A percentile compares a stretch with the other conserved stretches of the same genome.
phyloP scores from a whole-genome alignment of 1,140 invertebrate species.

The Hyposmocoma kahamanoa region DNA sequence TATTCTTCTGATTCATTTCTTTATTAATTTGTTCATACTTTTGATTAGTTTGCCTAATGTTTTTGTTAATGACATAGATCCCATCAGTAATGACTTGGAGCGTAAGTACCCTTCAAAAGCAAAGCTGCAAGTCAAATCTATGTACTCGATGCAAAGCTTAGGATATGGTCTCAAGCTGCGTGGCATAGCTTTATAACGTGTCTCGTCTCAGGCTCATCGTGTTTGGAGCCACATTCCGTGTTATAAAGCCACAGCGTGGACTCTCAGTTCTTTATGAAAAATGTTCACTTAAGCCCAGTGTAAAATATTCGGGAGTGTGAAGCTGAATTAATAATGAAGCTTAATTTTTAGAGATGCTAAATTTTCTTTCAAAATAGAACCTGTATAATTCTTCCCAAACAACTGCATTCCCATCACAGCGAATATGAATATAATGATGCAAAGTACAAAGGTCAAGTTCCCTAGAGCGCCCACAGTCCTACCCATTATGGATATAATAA shows the following conservation, averaged over 20 bases:
- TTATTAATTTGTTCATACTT: constrained; percentile 23
- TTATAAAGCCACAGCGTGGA: constrained; percentile 66
- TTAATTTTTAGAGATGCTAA: constrained; percentile 62
- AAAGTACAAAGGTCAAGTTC: constrained; percentile 97
- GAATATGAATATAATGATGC: constrained; percentile 99
- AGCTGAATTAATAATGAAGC: constrained; percentile 68
- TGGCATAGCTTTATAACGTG: constrained; percentile 69
- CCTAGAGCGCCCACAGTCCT: constrained; percentile 97
- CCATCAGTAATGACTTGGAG: constrained; percentile 61
- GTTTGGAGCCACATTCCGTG: constrained; percentile 49
- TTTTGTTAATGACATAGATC: constrained; percentile 55
- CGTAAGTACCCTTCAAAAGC: constrained; percentile 59
- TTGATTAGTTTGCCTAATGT: constrained; percentile 25
- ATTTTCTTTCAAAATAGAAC: constrained; percentile 75
- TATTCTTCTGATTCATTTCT: constrained; percentile 15
- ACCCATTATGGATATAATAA: constrained; percentile 98
- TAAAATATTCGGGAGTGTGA: constrained; percentile 63
- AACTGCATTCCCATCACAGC: constrained; percentile 99
- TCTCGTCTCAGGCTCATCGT: constrained; percentile 33
- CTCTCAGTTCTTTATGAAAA: constrained; percentile 51
- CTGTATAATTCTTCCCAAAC: constrained; percentile 94
- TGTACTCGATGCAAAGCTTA: constrained; percentile 70
- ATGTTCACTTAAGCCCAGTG: constrained; percentile 68
- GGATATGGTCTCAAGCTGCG: constrained; percentile 63
- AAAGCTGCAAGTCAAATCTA: constrained; percentile 69